Conservation (phyloP, 1,140 invertebrate genomes). For the Oscheius sp. region DNA sequence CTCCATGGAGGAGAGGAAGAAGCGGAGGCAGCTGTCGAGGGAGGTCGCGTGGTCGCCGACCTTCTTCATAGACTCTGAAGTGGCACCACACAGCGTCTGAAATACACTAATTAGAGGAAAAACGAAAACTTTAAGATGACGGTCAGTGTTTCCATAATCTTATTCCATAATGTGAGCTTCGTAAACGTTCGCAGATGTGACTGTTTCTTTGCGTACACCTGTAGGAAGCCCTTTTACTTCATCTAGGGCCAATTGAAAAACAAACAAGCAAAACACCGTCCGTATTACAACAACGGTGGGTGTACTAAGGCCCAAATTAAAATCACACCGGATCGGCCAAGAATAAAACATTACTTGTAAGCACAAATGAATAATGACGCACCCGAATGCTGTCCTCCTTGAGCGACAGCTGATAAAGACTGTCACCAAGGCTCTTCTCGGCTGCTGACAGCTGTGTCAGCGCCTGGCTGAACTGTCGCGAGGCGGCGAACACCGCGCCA, state of each 20-base stretch:
- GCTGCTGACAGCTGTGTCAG: constrained; percentile 19
- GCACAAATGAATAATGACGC: not conserved
- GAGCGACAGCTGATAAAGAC: constrained; percentile 23
- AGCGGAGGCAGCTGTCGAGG: constrained; percentile 17
- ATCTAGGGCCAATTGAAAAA: constrained; percentile 1
- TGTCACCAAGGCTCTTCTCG: constrained; percentile 24
- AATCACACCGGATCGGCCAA: no score
- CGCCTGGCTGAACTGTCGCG: constrained; percentile 26
- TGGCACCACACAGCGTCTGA: constrained; percentile 16
- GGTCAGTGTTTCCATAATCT: not conserved
- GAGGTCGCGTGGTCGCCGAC: constrained; percentile 15
- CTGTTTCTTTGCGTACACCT: not conserved
- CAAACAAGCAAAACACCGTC: no score
- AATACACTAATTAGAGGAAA: not conserved
- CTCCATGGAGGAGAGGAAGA: constrained; percentile 33
- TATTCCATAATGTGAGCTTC: not conserved
- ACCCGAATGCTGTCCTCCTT: constrained; percentile 31
- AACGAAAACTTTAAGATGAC: not conserved
- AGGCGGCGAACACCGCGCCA: constrained; percentile 15
- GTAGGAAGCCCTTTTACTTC: not conserved
- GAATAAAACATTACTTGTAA: not conserved
- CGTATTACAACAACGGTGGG: no score
- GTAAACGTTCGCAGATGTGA: constrained; percentile 4
- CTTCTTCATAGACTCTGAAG: constrained; percentile 17
- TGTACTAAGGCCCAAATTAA: no score